Evolutionary conservation across 2,113 vertebrate species (phyloP).

Genomic region (Nycticebus coucang): DNA sequence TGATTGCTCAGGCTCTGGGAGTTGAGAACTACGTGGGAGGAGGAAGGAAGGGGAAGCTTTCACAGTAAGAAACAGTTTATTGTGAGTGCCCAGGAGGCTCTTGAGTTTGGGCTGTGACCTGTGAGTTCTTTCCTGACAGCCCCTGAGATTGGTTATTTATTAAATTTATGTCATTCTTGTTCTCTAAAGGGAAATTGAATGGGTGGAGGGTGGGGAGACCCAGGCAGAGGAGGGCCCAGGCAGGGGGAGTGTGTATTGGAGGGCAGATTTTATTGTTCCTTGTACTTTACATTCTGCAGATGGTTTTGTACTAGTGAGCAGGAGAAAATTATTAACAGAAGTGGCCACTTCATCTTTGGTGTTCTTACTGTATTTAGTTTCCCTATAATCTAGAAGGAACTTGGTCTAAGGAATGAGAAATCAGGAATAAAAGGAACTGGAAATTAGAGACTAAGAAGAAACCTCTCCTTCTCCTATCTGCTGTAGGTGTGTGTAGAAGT

Average conservation of each 20-base stretch:
- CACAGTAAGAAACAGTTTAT: background rate
- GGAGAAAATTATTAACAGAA: slow-evolving; percentile 61
- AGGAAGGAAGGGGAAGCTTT: background rate
- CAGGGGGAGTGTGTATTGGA: background rate
- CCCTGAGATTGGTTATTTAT: slow-evolving; percentile 69
- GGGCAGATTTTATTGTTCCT: slow-evolving; percentile 43
- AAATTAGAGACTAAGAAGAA: background rate
- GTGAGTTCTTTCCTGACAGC: slow-evolving; percentile 58
- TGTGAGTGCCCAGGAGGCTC: slow-evolving; percentile 15
- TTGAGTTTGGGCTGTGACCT: slow-evolving; percentile 66
- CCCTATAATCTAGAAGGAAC: background rate
- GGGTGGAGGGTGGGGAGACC: no score
- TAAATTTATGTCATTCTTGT: slow-evolving; percentile 67
- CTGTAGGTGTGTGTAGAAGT: accelerated
- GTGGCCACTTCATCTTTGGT: slow-evolving; percentile 5
- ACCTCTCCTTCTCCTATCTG: background rate
- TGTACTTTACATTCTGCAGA: slow-evolving; percentile 48
- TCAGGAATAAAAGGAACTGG: background rate
- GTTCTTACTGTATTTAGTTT: background rate
- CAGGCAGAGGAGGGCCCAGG: background rate
- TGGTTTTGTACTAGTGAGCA: slow-evolving; percentile 2
- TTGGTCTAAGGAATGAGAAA: background rate
- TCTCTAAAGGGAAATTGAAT: slow-evolving; percentile 41
- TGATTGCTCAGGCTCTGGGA: background rate
- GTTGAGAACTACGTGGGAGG: slow-evolving; percentile 32